Percentiles rank a stretch among this genome's conserved stretches.
phyloP scores from a whole-genome alignment of 2,888 invertebrate species.

The Chironomus riparius region DNA sequence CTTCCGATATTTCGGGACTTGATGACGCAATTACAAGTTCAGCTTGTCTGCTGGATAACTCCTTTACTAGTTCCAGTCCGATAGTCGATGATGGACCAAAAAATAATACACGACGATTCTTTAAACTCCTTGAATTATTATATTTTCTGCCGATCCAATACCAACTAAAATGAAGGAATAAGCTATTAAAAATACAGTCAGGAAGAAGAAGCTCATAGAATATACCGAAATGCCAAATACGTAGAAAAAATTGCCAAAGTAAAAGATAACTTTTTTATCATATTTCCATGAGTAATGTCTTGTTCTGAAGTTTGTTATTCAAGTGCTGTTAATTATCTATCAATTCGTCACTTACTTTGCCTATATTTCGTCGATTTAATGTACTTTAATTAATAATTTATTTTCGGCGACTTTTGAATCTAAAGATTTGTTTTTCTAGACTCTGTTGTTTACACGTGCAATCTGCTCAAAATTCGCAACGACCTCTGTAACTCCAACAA shows the following conservation, averaged over 20 bases:
- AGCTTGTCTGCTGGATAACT: constrained; percentile 33
- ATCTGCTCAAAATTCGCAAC: too few relatives aligned
- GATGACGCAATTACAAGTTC: constrained; percentile 49
- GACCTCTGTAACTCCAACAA: too few relatives aligned
- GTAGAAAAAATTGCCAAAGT: constrained; percentile 5
- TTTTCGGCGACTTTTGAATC: too few relatives aligned
- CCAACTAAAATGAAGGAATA: neutral
- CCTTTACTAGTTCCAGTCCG: constrained; percentile 6
- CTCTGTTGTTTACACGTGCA: too few relatives aligned
- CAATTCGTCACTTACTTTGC: neutral
- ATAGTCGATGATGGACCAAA: constrained; percentile 1
- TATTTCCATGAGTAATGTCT: neutral
- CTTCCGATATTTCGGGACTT: constrained; percentile 41
- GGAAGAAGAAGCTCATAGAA: neutral
- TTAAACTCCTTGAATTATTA: neutral
- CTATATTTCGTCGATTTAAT: too few relatives aligned
- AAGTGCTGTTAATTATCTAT: neutral
- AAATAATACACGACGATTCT: neutral
- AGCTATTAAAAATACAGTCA: neutral
- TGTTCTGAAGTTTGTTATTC: too few relatives aligned
- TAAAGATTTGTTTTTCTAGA: too few relatives aligned
- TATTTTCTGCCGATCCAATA: constrained; percentile 14
- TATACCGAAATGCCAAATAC: constrained; percentile 16
- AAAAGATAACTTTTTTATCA: constrained; percentile 17
- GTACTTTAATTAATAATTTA: too few relatives aligned